A percentile compares a stretch with the other conserved stretches of the same genome.
These are phyloP conservation scores for Sebastes paucispinis DNA, from an alignment of 2,797 vertebrate genomes.

Conservation along the genomic window DNA sequence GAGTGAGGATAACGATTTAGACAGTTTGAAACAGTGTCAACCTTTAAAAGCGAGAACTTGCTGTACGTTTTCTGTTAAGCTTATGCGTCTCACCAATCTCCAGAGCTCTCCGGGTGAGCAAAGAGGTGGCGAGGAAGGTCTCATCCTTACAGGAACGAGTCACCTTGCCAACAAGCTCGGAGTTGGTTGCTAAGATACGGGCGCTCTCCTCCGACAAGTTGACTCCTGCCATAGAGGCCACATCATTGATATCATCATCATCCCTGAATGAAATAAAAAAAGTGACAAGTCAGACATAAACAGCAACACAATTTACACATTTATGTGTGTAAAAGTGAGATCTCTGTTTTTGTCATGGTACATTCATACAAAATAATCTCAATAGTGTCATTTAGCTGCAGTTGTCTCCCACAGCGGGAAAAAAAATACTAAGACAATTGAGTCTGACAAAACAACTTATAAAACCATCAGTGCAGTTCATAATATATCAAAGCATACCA, in stretches of 20 bases:
- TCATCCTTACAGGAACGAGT: conserved; percentile 95
- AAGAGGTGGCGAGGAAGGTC: conserved; percentile 88
- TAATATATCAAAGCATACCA: not conserved
- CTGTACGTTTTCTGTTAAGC: not conserved
- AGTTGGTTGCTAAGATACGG: conserved; percentile 93
- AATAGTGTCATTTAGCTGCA: not conserved
- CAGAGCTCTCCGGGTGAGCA: conserved; percentile 88
- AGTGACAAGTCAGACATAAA: not conserved
- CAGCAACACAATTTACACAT: not conserved
- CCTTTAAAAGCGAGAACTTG: not conserved
- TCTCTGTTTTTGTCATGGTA: not conserved
- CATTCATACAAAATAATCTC: not conserved
- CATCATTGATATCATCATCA: conserved; percentile 95
- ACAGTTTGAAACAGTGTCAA: not conserved
- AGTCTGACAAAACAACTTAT: not conserved
- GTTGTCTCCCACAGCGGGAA: not conserved
- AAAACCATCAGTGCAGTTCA: not conserved
- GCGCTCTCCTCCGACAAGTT: conserved; percentile 95
- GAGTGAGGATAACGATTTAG: not conserved
- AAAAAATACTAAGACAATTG: not conserved
- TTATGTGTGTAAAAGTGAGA: not conserved
- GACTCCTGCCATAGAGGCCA: conserved; percentile 95
- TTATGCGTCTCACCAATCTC: conserved; percentile 86
- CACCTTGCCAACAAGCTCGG: conserved; percentile 91
- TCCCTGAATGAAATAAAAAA: conserved; percentile 81